phyloP scores from a whole-genome alignment of 2,113 vertebrate species.

The Scomber japonicus region DNA sequence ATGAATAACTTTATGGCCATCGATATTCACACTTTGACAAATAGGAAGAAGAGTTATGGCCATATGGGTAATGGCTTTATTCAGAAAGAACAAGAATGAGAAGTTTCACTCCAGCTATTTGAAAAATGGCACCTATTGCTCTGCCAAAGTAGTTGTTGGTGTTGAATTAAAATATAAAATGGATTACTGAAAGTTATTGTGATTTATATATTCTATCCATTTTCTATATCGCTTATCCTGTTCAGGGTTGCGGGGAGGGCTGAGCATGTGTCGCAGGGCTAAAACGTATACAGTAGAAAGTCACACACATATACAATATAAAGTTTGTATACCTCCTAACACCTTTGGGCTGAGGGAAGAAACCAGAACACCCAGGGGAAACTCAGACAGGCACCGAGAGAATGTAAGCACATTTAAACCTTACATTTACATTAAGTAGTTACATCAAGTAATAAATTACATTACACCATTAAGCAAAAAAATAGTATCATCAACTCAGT shows the following conservation, averaged over 20 bases:
- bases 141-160: constrained; percentile 34
- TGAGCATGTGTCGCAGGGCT: not conserved
- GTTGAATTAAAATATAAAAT: constrained; percentile 34
- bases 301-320: not conserved
- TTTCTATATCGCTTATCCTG: constrained; percentile 1
- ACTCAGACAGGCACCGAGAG: too few relatives aligned
- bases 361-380: too few relatives aligned
- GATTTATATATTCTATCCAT: constrained; percentile 13
- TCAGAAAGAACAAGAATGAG: constrained; percentile 7
- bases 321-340: too few relatives aligned
- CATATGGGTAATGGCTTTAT: constrained; percentile 60
- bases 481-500: too few relatives aligned
- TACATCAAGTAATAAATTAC: too few relatives aligned
- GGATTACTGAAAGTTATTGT: constrained; percentile 1
- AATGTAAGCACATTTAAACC: too few relatives aligned
- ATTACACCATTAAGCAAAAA: too few relatives aligned
- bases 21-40: constrained; percentile 79
- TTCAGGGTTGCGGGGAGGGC: not conserved
- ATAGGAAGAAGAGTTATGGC: constrained; percentile 73
- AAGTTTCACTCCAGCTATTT: constrained; percentile 38
- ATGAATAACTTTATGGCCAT: constrained; percentile 76
- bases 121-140: constrained; percentile 35
- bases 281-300: too few relatives aligned
- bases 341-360: too few relatives aligned
- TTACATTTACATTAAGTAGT: too few relatives aligned